Evolutionary conservation across 1,140 invertebrate species (phyloP).

Genomic region (Lamellibrachia luymesi): DNA sequence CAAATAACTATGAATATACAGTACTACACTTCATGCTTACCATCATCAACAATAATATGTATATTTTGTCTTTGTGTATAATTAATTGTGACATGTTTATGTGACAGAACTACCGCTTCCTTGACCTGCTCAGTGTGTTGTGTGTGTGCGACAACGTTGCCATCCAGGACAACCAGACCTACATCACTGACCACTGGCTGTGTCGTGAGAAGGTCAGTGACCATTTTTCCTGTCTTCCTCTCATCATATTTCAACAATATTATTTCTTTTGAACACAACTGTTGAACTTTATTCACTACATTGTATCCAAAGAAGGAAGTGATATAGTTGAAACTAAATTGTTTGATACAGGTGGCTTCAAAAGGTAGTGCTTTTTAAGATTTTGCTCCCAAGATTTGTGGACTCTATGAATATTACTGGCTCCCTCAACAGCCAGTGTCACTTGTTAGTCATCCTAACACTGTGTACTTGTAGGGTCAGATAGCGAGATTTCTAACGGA

Average conservation of each 20-base stretch:
- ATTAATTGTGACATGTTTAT: not conserved
- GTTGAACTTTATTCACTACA: too few species aligned
- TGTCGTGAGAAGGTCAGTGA: slow-evolving; percentile 42
- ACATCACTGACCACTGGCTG: slow-evolving; percentile 54
- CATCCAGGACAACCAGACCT: slow-evolving; percentile 56
- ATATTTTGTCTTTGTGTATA: not conserved
- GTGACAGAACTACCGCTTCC: slow-evolving; percentile 53
- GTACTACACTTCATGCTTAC: not conserved
- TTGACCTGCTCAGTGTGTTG: slow-evolving; percentile 53
- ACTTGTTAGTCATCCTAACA: not conserved
- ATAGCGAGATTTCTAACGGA: slow-evolving; percentile 29
- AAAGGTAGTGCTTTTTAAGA: too few species aligned
- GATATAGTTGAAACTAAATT: too few species aligned
- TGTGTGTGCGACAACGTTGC: slow-evolving; percentile 56
- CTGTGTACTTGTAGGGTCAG: not conserved
- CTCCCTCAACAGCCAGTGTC: too few species aligned
- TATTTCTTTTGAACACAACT: slow-evolving; percentile 10
- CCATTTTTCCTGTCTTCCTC: not conserved
- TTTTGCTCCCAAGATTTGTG: too few species aligned
- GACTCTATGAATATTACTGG: too few species aligned
- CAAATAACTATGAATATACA: too few species aligned
- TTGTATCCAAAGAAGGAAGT: too few species aligned
- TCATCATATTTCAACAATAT: not conserved
- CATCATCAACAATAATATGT: not conserved
- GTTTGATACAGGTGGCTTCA: too few species aligned